Percentiles rank a stretch among this genome's conserved stretches.
Evolutionary conservation across 2,797 vertebrate genomes (phyloP).

Genomic region (Basileuterus tristriatus): DNA sequence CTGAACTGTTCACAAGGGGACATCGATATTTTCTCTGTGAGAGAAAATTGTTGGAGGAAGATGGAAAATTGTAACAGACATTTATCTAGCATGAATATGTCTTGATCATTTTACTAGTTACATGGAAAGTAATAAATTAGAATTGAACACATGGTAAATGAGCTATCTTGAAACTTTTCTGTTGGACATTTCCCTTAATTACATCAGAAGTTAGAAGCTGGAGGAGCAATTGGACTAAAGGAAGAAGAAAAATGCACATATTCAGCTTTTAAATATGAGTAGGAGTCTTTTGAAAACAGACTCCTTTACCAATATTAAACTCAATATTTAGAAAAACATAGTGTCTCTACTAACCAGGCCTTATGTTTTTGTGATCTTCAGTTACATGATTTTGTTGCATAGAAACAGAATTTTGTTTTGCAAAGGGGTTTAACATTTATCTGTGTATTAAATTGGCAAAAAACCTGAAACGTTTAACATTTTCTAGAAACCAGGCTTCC

Average conservation of each 20-base stretch:
- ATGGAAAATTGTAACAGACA: not conserved
- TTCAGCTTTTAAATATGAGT: not conserved
- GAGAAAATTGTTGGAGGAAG: not conserved
- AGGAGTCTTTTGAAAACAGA: not conserved
- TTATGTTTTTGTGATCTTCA: not conserved
- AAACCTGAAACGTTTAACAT: not conserved
- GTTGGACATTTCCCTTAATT: not conserved
- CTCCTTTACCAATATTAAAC: not conserved
- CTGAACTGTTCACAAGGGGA: not conserved
- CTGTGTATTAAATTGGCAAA: not conserved
- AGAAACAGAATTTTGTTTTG: conserved; percentile 2
- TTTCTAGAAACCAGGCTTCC: conserved; percentile 21
- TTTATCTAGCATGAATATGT: not conserved
- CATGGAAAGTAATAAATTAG: not conserved
- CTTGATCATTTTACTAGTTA: not conserved
- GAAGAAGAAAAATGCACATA: not conserved
- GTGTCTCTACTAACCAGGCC: not conserved
- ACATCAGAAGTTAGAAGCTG: not conserved
- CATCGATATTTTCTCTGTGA: not conserved
- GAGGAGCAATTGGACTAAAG: not conserved
- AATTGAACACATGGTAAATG: not conserved
- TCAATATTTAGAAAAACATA: not conserved
- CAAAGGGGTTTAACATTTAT: not conserved
- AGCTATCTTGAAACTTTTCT: not conserved
- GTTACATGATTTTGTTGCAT: not conserved